Evolutionary conservation across 1,140 invertebrate genomes (phyloP), one percentile per base, ranked within the genome.

Genomic region (Euura lappo): DNA sequence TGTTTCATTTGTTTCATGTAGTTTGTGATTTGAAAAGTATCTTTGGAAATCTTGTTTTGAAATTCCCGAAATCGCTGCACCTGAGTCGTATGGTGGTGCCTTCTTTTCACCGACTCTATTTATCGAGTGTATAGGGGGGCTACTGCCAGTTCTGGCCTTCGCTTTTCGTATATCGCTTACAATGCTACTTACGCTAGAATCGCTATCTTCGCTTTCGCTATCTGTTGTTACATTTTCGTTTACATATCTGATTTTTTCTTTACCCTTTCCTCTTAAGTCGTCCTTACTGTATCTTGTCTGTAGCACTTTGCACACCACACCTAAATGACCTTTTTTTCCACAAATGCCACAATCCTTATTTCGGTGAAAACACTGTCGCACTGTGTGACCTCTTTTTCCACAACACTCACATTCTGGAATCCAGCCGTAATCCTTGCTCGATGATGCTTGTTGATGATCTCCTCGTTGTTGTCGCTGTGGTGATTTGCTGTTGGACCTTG

Each of bases 81-180:
- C 69, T 44, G 69, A 42, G 47, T 70, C 69, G 51, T 69, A 45
- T 13, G 69, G 69, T 10, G 45, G 11, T 46, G 45, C 28, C n/a
- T 13, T 46, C 7, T 70, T 70, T 42, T 44, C 13, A 2, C 47
- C 44, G 0, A 4, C 28, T 70, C 4, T 42, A 2, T 47, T 46
- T 70, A 70, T 13, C 1, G 2, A 4, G 28, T 70, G 13, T 13
- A 70, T 11, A 13, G 42, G 8, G 2, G 51, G 42, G 7, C 42
- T 46, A 46, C 7, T 45, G 6, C 11, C 7, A 46, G 28, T 51
- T n/a, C 11, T 69, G 43, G 28, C 28, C 28, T 28, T 28, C 28
- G 28, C 28, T 28, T 28, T 28, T 28, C 28, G 28, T 28, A 28
- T 28, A 28, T 28, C 28, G 28, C 28, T 28, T 28, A 28, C 28